Evolutionary conservation across 2,888 invertebrate genomes (phyloP).

Genomic region (Arge pagana): DNA sequence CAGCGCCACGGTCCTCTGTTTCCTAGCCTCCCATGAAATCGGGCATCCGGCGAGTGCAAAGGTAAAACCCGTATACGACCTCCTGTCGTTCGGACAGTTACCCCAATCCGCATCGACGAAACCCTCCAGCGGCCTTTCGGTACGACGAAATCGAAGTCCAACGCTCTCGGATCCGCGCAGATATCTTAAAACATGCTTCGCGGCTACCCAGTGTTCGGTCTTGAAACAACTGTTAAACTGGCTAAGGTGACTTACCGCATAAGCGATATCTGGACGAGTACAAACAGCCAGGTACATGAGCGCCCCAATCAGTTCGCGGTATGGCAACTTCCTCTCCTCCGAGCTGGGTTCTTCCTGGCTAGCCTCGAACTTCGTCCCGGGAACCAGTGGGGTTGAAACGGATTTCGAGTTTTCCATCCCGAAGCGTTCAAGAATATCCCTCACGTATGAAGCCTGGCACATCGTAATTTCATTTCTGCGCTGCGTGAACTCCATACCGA

Average conservation of each 20-base stretch:
- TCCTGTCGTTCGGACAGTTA: no score
- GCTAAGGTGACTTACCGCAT: not conserved
- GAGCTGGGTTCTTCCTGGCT: no score
- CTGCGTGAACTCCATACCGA: slow-evolving; percentile 37
- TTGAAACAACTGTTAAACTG: not conserved
- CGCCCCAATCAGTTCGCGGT: not conserved
- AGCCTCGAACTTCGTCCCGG: slow-evolving; percentile 27
- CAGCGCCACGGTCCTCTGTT: no score
- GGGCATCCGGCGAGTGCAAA: no score
- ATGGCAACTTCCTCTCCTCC: not conserved
- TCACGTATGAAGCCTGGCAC: slow-evolving; percentile 37
- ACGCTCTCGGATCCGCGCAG: not conserved
- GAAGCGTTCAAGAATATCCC: slow-evolving; percentile 27
- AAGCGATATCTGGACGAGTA: not conserved
- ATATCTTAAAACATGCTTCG: not conserved
- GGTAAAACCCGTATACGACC: no score
- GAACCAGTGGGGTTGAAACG: slow-evolving; percentile 41
- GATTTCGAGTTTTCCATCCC: slow-evolving; percentile 33
- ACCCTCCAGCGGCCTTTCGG: no score
- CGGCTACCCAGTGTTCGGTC: not conserved
- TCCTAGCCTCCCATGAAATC: no score
- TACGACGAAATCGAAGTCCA: not conserved
- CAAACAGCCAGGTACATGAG: not conserved
- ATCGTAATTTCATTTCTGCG: slow-evolving; percentile 31
- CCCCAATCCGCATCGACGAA: no score